Conservation (phyloP, 1,140 invertebrate species). For the Tribolium madens region DNA sequence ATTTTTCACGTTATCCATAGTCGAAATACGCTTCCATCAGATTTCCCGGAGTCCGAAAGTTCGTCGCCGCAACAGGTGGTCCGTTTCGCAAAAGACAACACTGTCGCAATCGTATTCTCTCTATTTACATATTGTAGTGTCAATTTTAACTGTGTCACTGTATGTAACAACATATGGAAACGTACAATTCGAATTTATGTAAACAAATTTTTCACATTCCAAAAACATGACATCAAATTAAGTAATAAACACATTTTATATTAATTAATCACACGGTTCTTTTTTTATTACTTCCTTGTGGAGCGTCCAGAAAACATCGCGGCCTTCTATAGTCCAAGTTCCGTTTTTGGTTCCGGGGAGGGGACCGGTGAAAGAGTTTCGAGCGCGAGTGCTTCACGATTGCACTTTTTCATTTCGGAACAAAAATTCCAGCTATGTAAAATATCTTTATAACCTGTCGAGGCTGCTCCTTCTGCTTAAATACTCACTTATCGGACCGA, state of each 20-base stretch:
- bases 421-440: not conserved
- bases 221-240: conserved; percentile 35
- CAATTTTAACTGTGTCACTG: conserved; percentile 23
- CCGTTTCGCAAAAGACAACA: not conserved
- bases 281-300: conserved; percentile 14
- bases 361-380: not conserved
- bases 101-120: conserved; percentile 2
- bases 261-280: conserved; percentile 17
- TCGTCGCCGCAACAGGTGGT: conserved; percentile 21
- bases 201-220: conserved; percentile 39
- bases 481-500: not conserved
- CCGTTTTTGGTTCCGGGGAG: not conserved
- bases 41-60: not conserved
- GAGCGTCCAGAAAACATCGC: not conserved
- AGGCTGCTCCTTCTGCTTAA: not conserved
- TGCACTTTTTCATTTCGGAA: not conserved
- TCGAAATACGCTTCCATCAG: not conserved
- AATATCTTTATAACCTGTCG: not conserved
- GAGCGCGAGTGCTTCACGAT: not conserved
- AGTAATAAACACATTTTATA: conserved; percentile 33
- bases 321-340: not conserved
- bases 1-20: not conserved
- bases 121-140: conserved; percentile 7
- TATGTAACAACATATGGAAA: conserved; percentile 29
- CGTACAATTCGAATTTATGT: conserved; percentile 32